These are phyloP conservation scores for Pseudoips prasinana DNA, from an alignment of 2,888 invertebrate species.

Conservation along the genomic window DNA sequence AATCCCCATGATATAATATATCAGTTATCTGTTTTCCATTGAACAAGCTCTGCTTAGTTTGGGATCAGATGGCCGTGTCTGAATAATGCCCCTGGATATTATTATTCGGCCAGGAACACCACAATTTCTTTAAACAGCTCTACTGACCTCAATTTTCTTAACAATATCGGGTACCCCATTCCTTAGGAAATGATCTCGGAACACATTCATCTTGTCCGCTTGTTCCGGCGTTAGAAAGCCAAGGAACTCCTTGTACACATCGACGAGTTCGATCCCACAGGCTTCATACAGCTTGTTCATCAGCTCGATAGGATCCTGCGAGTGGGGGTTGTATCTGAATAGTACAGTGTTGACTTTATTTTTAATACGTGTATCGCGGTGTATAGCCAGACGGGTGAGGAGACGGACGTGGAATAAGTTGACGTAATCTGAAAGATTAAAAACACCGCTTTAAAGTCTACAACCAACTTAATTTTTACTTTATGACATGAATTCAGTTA, in stretches of 20 bases:
- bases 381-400: conserved; percentile 28
- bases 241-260: conserved; percentile 60
- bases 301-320: conserved; percentile 39
- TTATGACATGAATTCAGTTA: too few species aligned
- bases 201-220: conserved; percentile 50
- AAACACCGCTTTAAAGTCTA: not conserved
- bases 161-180: conserved; percentile 48
- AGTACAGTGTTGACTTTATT: conserved; percentile 36
- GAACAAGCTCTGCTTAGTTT: too few species aligned
- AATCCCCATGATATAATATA: too few species aligned
- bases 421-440: conserved; percentile 47
- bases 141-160: conserved; percentile 53
- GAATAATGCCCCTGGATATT: too few species aligned
- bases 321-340: conserved; percentile 40
- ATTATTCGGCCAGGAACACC: too few species aligned
- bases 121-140: too few species aligned
- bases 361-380: conserved; percentile 35
- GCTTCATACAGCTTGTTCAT: conserved; percentile 35
- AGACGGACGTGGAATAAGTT: conserved; percentile 54
- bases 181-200: conserved; percentile 58
- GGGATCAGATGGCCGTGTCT: too few species aligned
- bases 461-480: not conserved
- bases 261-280: conserved; percentile 42
- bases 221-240: conserved; percentile 63
- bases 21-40: too few species aligned